Base-by-base conservation (phyloP, 23 tunicate genomes). In the Aplidium turbinatum region DNA sequence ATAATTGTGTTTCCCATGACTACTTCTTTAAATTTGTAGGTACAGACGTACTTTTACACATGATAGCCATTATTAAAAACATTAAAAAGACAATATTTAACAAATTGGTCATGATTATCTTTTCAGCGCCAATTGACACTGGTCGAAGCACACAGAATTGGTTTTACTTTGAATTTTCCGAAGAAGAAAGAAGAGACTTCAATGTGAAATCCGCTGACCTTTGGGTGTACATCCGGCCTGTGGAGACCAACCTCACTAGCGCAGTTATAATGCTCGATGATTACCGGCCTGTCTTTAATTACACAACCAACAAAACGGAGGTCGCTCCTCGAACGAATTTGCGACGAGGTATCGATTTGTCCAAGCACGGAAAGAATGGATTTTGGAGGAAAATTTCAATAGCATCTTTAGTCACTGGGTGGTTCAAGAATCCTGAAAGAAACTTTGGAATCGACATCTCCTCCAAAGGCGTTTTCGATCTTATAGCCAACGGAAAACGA, bases 151-250 rank as follows among this genome's bases (percentile, higher is more conserved):
- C 58, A 3, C 22, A 24, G 3, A 70, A 70, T 45, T 70, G 58
- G 58, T 70, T 70, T 26, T 70, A 47, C 24, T 70, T 70, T 22
- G 58, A 70, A 3, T 70, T 70, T 30, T 4, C 76, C 18, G 47
- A 45, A 25, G 76, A 70, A 70, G 76, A 70, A 58, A 65, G 72
- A 38, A 21, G n/a, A 47, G 47, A 47, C 23, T 70, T 70, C 25
- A 39, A 45, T 9, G 76, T 70, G 23, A 29, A 47, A 5, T 29
- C 47, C 39, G 76, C 76, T 18, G 30, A 28, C 9, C 4, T 70
- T 4, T 70, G 76, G 76, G 33, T 16, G 47, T 70, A 70, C 58
- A 45, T 70, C 58, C 58, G 58, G 3, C 4, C 9, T 6, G 31
- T 21, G 35, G 47, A 47, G 3, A 21, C 58, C 31, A 32, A 6